Conservation (phyloP, 2,888 invertebrate genomes). For the Gnatocerus cornutus region DNA sequence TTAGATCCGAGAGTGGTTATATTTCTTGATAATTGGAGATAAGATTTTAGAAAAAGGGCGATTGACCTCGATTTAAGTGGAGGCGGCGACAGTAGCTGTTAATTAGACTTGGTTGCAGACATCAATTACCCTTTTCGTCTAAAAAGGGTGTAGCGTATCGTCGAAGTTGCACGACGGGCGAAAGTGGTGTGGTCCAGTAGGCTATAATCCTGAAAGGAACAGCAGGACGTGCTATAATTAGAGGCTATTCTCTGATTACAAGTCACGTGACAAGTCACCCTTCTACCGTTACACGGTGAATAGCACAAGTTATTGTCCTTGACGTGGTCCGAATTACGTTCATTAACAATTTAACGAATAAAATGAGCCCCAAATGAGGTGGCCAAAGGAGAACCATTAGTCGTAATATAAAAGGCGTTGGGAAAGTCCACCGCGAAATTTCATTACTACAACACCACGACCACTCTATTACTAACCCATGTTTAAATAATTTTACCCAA, state of each 20-base stretch:
- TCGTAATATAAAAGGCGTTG: slow-evolving; percentile 47
- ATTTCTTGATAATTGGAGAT: not conserved
- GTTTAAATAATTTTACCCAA: slow-evolving; percentile 29
- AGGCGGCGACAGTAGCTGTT: slow-evolving; percentile 13
- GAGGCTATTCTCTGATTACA: slow-evolving; percentile 68
- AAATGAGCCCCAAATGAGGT: slow-evolving; percentile 45
- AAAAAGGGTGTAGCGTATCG: slow-evolving; percentile 31
- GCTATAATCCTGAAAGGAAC: slow-evolving; percentile 48
- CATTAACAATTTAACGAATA: slow-evolving; percentile 62
- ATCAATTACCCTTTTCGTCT: slow-evolving; percentile 39
- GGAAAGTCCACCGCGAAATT: slow-evolving; percentile 44
- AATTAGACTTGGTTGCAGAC: slow-evolving; percentile 39
- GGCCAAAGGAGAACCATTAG: slow-evolving; percentile 42
- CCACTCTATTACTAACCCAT: slow-evolving; percentile 17
- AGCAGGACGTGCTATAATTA: slow-evolving; percentile 60
- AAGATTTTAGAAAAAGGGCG: not conserved
- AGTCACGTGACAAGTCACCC: slow-evolving; percentile 67
- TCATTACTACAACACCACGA: slow-evolving; percentile 15
- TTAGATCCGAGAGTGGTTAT: not conserved
- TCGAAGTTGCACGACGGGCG: slow-evolving; percentile 24
- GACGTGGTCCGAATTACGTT: slow-evolving; percentile 63
- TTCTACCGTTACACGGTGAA: slow-evolving; percentile 63
- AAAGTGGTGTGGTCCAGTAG: slow-evolving; percentile 26
- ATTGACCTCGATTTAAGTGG: slow-evolving; percentile 5
- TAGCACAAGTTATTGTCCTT: slow-evolving; percentile 66